A percentile compares a stretch with the other conserved stretches of the same genome.
These are phyloP conservation scores for Alviniconcha marisindica DNA, from an alignment of 1,140 invertebrate species.

Conservation along the genomic window DNA sequence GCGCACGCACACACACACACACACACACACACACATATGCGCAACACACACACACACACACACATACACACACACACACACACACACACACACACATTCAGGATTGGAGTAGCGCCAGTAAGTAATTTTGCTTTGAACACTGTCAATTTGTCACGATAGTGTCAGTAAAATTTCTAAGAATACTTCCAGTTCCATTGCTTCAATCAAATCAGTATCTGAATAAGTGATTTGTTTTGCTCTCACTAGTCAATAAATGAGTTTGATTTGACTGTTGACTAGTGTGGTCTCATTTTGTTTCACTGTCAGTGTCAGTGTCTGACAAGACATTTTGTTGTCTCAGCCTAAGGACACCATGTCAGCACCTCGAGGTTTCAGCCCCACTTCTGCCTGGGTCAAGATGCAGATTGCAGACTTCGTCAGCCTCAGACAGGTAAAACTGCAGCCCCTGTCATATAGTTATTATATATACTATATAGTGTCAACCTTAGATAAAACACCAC, in stretches of 20 bases:
- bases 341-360: background rate
- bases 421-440: background rate
- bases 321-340: too few species aligned
- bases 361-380: background rate
- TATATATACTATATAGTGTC: background rate
- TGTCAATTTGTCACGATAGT: too few species aligned
- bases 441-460: too few species aligned
- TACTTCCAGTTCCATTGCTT: background rate
- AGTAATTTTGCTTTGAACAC: background rate
- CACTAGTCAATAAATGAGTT: background rate
- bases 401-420: background rate
- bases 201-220: background rate
- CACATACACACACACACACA: constrained; percentile 4
- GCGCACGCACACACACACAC: background rate
- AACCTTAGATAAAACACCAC: too few species aligned
- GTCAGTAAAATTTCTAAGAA: background rate
- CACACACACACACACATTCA: background rate
- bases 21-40: background rate
- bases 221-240: background rate
- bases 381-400: background rate
- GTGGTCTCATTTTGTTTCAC: background rate
- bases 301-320: too few species aligned
- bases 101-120: background rate
- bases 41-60: background rate
- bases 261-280: background rate